Conservation (phyloP, 2,797 vertebrate species). For the Tragelaphus oryx region DNA sequence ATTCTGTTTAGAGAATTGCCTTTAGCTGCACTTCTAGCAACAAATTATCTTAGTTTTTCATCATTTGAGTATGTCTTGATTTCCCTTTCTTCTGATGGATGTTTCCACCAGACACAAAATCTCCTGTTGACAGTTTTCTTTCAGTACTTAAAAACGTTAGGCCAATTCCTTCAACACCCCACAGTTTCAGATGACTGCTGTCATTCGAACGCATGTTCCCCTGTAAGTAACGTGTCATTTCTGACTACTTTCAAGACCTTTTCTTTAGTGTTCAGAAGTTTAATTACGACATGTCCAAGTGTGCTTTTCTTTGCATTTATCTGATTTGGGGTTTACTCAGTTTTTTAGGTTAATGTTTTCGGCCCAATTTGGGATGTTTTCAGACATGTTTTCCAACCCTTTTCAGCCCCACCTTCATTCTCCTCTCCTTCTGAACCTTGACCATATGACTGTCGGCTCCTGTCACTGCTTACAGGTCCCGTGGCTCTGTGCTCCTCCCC, state of each 20-base stretch:
- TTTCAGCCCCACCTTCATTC: background rate
- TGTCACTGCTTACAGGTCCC: background rate
- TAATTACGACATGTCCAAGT: background rate
- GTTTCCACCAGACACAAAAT: background rate
- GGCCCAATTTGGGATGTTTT: background rate
- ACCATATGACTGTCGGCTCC: background rate
- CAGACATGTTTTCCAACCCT: background rate
- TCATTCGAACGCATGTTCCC: background rate
- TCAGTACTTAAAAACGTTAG: background rate
- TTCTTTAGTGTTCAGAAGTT: background rate
- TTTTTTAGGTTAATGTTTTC: background rate
- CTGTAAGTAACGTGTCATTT: background rate
- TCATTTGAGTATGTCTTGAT: background rate
- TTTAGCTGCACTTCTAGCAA: background rate
- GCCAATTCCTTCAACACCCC: background rate
- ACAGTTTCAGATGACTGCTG: background rate
- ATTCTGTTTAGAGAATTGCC: background rate
- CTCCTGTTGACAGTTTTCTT: background rate
- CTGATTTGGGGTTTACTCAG: background rate
- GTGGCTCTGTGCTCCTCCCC: background rate
- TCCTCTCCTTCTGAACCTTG: background rate
- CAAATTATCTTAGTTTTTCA: background rate
- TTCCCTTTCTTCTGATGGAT: background rate
- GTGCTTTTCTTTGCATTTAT: background rate
- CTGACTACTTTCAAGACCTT: background rate